Evolutionary conservation across 2,797 vertebrate species (phyloP).

Genomic region (Spatula clypeata): DNA sequence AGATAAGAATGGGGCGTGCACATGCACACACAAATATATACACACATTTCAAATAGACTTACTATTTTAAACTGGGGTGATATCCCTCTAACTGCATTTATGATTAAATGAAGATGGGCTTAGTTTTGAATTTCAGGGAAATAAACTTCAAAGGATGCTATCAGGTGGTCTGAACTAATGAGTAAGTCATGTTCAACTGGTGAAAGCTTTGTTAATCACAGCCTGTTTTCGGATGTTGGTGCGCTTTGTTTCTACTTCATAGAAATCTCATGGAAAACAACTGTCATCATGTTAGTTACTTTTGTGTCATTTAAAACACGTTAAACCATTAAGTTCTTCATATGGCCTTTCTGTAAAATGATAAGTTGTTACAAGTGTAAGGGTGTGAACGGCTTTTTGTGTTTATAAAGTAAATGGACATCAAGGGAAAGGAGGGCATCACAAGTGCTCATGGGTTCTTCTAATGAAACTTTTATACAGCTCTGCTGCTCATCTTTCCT

Average conservation of each 20-base stretch:
- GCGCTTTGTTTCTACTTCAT: not conserved
- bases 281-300: not conserved
- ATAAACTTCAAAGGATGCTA: not conserved
- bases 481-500: not conserved
- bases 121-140: not conserved
- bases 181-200: not conserved
- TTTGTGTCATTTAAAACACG: not conserved
- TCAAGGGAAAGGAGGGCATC: not conserved
- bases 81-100: not conserved
- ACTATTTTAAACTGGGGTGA: not conserved
- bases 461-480: not conserved
- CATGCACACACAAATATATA: not conserved
- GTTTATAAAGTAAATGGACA: conserved; percentile 18
- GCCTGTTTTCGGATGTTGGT: not conserved
- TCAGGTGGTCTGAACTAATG: not conserved
- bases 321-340: not conserved
- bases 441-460: not conserved
- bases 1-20: not conserved
- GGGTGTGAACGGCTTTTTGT: not conserved
- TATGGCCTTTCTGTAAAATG: conserved; percentile 15
- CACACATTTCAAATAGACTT: not conserved
- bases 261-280: not conserved
- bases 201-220: not conserved
- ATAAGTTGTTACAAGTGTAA: not conserved
- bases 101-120: not conserved